Evolutionary conservation across 2,797 vertebrate genomes (phyloP).

Genomic region (Acrossocheilus fasciatus): DNA sequence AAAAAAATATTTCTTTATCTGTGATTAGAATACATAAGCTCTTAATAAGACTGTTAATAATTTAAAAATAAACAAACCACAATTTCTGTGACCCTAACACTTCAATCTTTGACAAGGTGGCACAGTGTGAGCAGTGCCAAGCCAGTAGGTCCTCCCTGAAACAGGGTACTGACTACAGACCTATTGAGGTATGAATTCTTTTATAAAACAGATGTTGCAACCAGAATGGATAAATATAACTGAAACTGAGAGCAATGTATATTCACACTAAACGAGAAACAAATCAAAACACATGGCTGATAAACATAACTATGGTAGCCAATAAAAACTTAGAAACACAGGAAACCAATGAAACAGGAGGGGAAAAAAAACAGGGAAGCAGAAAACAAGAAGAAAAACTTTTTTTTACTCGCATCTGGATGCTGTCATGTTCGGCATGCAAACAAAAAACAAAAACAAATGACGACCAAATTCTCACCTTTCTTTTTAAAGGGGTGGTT

Average conservation of each 20-base stretch:
- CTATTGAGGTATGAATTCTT: conserved; percentile 18
- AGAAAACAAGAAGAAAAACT: not conserved
- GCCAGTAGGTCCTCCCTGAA: not conserved
- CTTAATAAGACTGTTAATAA: too few relatives aligned
- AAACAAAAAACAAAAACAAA: too few relatives aligned
- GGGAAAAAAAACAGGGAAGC: too few relatives aligned
- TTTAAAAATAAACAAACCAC: not conserved
- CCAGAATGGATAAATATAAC: not conserved
- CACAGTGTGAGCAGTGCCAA: conserved; percentile 8
- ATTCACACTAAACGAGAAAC: not conserved
- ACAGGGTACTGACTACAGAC: not conserved
- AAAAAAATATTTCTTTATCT: too few relatives aligned
- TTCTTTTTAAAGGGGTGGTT: too few relatives aligned
- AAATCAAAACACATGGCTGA: not conserved
- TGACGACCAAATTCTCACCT: too few relatives aligned
- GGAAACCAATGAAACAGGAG: too few relatives aligned
- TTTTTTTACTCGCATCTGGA: not conserved
- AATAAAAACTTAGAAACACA: too few relatives aligned
- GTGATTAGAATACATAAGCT: too few relatives aligned
- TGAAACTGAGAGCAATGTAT: not conserved
- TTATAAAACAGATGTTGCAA: not conserved
- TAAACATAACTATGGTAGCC: too few relatives aligned
- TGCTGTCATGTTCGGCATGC: too few relatives aligned
- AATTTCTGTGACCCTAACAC: not conserved
- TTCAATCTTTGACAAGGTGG: not conserved